Conservation (phyloP, 2,113 vertebrate genomes). For the Felis catus region F.catus_Fca126_mat1.0 CM031417.1:89671001-89671500, state of each 20-base stretch:
- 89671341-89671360: neutral
- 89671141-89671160: no score
- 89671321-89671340: conserved; percentile 51
- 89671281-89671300: neutral
- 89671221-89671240: no score
- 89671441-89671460: conserved; percentile 3
- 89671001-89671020: conserved; percentile 16
- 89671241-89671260: no score
- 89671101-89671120: neutral
- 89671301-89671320: conserved; percentile 17
- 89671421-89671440: neutral
- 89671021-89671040: conserved; percentile 17
- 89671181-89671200: no score
- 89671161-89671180: no score
- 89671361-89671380: conserved; percentile 36
- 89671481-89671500: conserved; percentile 40
- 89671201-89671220: no score
- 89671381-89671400: neutral
- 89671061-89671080: conserved; percentile 17
- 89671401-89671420: neutral
- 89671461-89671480: conserved; percentile 41
- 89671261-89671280: no score
- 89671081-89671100: conserved; percentile 40
- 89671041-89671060: conserved; percentile 25
- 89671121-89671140: no score